Conservation (phyloP, 2,113 vertebrate genomes). For the Oryctolagus cuniculus region mOryCun1.1 NC_091444.1:4085001-4085500, state of each 20-base stretch:
- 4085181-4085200: not conserved
- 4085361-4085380: conserved; percentile 60
- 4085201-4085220: not conserved
- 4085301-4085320: conserved; percentile 73
- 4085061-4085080: not conserved
- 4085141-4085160: conserved; percentile 10
- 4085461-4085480: conserved; percentile 13
- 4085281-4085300: conserved; percentile 40
- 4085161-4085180: not conserved
- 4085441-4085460: not conserved
- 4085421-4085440: not conserved
- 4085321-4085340: conserved; percentile 55
- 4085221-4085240: not conserved
- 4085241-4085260: not conserved
- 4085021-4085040: not conserved
- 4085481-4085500: conserved; percentile 4
- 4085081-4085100: not conserved
- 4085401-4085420: not conserved
- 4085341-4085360: conserved; percentile 37
- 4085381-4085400: not conserved
- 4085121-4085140: not conserved
- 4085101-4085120: not conserved
- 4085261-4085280: conserved; percentile 53
- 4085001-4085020: not conserved
- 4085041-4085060: not conserved